Percentiles rank a stretch among this genome's conserved stretches.
phyloP scores from a whole-genome alignment of 2,113 vertebrate genomes.

The Lampris incognitus region DNA sequence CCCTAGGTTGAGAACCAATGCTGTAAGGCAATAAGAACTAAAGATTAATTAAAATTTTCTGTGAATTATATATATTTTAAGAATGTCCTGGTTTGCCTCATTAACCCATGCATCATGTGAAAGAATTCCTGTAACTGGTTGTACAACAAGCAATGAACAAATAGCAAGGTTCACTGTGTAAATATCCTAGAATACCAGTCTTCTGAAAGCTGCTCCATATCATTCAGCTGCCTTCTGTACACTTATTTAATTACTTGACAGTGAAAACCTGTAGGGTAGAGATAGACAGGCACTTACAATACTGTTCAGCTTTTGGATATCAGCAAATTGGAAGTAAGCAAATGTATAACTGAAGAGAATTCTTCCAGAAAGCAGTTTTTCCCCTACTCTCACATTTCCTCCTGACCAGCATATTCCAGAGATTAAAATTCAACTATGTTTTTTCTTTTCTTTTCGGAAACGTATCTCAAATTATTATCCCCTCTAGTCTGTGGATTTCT shows the following conservation, averaged over 20 bases:
- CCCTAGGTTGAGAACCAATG: neutral
- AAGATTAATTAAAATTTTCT: neutral
- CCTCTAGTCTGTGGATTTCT: neutral
- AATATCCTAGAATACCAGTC: neutral
- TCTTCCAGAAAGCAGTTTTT: neutral
- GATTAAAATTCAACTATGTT: neutral
- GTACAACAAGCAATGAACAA: neutral
- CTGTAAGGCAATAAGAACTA: conserved; percentile 12
- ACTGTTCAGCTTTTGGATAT: neutral
- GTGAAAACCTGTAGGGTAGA: neutral
- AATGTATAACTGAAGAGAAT: neutral
- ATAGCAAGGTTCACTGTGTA: neutral
- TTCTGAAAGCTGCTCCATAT: conserved; percentile 59
- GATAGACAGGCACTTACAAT: conserved; percentile 29
- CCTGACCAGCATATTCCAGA: conserved; percentile 8
- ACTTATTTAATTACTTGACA: conserved; percentile 18
- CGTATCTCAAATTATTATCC: neutral
- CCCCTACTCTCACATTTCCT: conserved; percentile 20
- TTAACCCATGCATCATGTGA: neutral
- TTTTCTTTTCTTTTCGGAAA: neutral
- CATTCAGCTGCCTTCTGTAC: conserved; percentile 58
- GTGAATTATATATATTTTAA: neutral
- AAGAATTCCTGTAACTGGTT: neutral
- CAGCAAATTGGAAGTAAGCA: neutral
- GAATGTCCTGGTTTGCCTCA: conserved; percentile 31